A percentile compares a stretch with the other conserved stretches of the same genome.
phyloP scores from a whole-genome alignment of 2,797 vertebrate species.

The Galaxias olidus region DNA sequence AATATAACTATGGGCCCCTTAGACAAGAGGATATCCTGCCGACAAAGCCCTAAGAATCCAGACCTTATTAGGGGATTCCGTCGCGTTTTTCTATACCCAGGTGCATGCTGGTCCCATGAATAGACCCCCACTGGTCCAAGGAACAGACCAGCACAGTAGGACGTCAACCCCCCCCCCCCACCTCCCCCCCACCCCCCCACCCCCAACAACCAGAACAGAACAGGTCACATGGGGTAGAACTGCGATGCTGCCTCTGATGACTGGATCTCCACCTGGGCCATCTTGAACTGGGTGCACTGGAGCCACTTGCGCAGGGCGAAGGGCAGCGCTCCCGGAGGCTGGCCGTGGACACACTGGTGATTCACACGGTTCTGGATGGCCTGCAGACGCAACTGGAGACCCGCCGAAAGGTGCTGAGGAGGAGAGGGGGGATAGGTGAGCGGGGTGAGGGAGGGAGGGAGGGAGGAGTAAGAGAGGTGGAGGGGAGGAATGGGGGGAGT shows the following conservation, averaged over 20 bases:
- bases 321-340: conserved; percentile 80
- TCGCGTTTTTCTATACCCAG: conserved; percentile 24
- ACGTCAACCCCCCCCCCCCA: too few relatives aligned
- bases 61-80: conserved; percentile 19
- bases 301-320: conserved; percentile 95
- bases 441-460: not conserved
- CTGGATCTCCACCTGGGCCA: conserved; percentile 99
- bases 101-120: conserved; percentile 37
- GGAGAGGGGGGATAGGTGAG: not conserved
- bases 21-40: too few relatives aligned
- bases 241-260: conserved; percentile 98
- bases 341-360: conserved; percentile 90
- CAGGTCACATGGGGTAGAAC: conserved; percentile 95
- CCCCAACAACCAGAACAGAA: conserved; percentile 23
- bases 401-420: conserved; percentile 91
- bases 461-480: too few relatives aligned
- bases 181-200: conserved; percentile 7
- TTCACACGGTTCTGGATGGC: conserved; percentile 97
- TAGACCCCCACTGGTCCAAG: too few relatives aligned
- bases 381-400: conserved; percentile 95
- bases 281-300: conserved; percentile 98
- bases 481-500: too few relatives aligned
- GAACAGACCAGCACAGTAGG: too few relatives aligned
- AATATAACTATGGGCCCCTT: too few relatives aligned
- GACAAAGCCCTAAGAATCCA: not conserved